Percentiles rank a stretch among this genome's conserved stretches.
Conservation (phyloP, 2,888 invertebrate species). For the Drosophila mimica region DNA sequence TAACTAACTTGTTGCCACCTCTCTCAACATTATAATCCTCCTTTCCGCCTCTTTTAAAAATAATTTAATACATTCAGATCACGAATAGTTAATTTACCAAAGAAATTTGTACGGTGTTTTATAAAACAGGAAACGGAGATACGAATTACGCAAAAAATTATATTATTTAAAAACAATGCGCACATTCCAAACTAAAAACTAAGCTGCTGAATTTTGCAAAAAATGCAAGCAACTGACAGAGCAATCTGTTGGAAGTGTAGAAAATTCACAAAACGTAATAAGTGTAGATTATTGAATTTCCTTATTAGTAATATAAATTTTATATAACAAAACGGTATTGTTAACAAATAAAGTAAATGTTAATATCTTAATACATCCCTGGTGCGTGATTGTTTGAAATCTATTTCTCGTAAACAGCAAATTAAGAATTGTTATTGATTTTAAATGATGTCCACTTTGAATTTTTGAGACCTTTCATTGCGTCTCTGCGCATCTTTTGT, state of each 20-base stretch:
- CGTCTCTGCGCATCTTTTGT: conserved; percentile 43
- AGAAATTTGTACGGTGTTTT: conserved; percentile 61
- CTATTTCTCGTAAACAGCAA: background rate
- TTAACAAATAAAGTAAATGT: conserved; percentile 73
- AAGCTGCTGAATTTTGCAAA: conserved; percentile 47
- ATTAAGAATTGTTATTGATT: conserved; percentile 8
- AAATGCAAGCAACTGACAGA: conserved; percentile 30
- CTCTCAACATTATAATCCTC: conserved; percentile 28
- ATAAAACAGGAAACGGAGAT: conserved; percentile 33
- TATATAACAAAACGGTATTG: conserved; percentile 73
- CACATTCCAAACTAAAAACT: conserved; percentile 65
- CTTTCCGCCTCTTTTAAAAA: conserved; percentile 18
- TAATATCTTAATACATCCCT: conserved; percentile 43
- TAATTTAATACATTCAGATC: conserved; percentile 50
- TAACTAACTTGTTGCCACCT: conserved; percentile 31
- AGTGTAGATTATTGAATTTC: conserved; percentile 75
- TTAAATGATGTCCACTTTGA: background rate
- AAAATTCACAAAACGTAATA: conserved; percentile 56
- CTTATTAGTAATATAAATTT: conserved; percentile 75
- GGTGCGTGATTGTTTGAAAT: background rate
- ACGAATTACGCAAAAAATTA: conserved; percentile 34
- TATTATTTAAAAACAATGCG: conserved; percentile 54
- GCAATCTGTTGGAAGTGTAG: conserved; percentile 59
- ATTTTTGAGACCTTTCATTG: conserved; percentile 35
- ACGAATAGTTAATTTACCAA: conserved; percentile 69